Base-by-base conservation (phyloP, 2,797 vertebrate species). In the Cirrhinus molitorella region DNA sequence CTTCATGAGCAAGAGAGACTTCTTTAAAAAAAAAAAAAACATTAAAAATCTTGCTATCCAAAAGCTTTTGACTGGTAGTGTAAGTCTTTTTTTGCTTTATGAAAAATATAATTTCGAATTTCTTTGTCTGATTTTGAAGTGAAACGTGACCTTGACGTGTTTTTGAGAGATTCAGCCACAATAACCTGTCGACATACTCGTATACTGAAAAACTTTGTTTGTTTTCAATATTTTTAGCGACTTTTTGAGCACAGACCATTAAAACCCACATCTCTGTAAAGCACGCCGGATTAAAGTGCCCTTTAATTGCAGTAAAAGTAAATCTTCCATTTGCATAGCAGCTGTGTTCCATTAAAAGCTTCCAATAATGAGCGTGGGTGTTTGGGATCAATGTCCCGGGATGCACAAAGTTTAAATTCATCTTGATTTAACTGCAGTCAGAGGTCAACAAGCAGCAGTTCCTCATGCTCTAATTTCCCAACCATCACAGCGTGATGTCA, bases 381-480 rank as follows among this genome's bases (percentile, higher is more conserved):
- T 66, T 53, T 25, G 25, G 31, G 72, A 82, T 83, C 85, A 76
- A 80, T 49, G 85, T 71, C 71, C 85, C 70, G 19, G 9, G 49
- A 83, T 66, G 70, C 11, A 73, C 47, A 49, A 78, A 65, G 72
- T 53, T 40, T 40, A 86, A 57, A 65, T 47, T 31, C 70, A 59
- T 45, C 34, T 40, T 31, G n/a, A 40, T 34, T 45, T 51, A 43
- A 83, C 61, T 34, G 34, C 28, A 53, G 67, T 59, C 59, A 72
- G 80, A 57, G 74, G 63, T 83, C 81, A 45, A 59, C 31, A 71
- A 59, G 71, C 37, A 59, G 40, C 75, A 34, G 28, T 31, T 83
- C 65, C 47, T 45, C 67, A 72, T 77, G 47, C 71, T 40, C 14
- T 31, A 49, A 3, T 49, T 19, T n/a, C 66, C 21, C 43, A 45